Percentiles rank a stretch among this genome's conserved stretches.
phyloP scores from a whole-genome alignment of 2,113 vertebrate species.

The Scolopax mira region DNA sequence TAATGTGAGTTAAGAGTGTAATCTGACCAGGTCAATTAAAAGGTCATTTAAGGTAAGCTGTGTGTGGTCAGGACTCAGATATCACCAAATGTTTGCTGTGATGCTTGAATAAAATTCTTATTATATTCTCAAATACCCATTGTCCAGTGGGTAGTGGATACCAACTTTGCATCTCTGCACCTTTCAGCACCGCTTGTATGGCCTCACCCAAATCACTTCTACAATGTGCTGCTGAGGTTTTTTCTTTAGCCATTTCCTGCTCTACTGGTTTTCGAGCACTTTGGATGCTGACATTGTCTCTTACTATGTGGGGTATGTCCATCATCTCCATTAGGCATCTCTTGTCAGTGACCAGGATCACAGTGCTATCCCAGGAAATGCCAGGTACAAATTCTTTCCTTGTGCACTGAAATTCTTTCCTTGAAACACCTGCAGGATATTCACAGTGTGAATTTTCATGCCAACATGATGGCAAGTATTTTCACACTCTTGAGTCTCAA shows the following conservation, averaged over 20 bases:
- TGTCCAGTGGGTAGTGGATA: too few species aligned
- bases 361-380: background rate
- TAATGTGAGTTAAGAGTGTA: background rate
- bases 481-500: background rate
- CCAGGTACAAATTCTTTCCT: background rate
- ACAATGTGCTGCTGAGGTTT: rapidly evolving
- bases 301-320: background rate
- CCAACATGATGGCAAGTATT: background rate
- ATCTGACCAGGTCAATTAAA: background rate
- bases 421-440: background rate
- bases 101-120: background rate
- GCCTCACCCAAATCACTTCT: background rate
- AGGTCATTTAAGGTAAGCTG: background rate
- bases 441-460: background rate
- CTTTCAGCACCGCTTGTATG: background rate
- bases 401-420: background rate
- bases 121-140: too few species aligned
- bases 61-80: background rate
- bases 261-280: background rate
- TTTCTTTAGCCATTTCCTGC: background rate
- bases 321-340: background rate
- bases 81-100: background rate
- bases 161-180: background rate
- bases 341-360: background rate
- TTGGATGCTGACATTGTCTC: background rate